Evolutionary conservation across 2,797 vertebrate species (phyloP).

Genomic region (Danio albolineatus): DNA sequence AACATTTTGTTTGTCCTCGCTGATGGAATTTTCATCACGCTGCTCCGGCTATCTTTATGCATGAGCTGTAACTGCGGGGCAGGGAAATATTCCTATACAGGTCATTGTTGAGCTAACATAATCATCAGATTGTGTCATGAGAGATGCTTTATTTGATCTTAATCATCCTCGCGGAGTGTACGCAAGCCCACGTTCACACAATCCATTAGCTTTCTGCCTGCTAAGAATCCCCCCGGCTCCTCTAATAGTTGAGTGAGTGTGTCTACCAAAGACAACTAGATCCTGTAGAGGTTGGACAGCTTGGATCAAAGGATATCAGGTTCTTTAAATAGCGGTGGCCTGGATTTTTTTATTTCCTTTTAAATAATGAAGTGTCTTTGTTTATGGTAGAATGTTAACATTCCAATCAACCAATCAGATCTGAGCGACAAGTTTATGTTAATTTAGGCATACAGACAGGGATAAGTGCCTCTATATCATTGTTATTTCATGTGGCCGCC

Average conservation of each 20-base stretch:
- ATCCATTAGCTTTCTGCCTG: conserved; percentile 36
- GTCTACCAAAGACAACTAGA: conserved; percentile 15
- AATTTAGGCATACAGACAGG: too few species aligned
- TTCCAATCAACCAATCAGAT: too few species aligned
- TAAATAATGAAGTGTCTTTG: not conserved
- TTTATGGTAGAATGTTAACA: not conserved
- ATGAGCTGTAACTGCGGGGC: conserved; percentile 32
- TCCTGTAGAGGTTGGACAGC: conserved; percentile 5
- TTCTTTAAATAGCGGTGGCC: not conserved
- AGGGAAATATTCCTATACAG: conserved; percentile 43
- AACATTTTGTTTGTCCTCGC: conserved; percentile 48
- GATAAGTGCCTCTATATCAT: too few species aligned
- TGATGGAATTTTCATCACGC: conserved; percentile 50
- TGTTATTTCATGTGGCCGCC: too few species aligned
- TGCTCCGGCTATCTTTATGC: conserved; percentile 31
- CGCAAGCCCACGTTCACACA: conserved; percentile 30
- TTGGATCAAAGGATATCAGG: conserved; percentile 21
- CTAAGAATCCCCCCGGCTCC: conserved; percentile 27
- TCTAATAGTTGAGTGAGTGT: conserved; percentile 15
- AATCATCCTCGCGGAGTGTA: conserved; percentile 29
- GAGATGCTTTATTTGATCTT: conserved; percentile 42
- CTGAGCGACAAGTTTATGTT: too few species aligned
- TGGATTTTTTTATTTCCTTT: not conserved
- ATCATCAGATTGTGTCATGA: conserved; percentile 51
- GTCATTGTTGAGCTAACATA: conserved; percentile 50